Conservation (phyloP, 2,113 vertebrate species). For the Promerops cafer region DNA sequence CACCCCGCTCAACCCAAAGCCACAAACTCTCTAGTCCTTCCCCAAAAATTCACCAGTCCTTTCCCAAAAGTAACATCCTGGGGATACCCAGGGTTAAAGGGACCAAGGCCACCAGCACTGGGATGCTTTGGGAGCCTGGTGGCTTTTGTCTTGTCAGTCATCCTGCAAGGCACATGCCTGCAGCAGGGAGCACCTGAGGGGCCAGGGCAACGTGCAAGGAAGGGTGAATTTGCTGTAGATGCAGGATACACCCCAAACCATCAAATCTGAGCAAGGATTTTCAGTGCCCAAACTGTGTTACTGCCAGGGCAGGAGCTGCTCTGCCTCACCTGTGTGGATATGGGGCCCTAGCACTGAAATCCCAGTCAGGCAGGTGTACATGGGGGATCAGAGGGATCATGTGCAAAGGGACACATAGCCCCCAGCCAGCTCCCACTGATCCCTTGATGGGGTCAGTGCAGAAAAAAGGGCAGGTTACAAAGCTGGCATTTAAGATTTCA, state of each 20-base stretch:
- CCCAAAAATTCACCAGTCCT: background rate
- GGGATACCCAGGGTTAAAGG: background rate
- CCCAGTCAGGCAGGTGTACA: rapidly evolving
- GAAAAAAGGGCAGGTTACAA: background rate
- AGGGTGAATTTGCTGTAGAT: background rate
- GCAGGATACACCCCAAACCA: background rate
- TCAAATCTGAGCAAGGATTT: background rate
- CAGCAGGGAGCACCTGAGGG: background rate
- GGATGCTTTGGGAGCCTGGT: background rate
- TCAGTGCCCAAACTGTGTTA: rapidly evolving
- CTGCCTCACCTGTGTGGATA: background rate
- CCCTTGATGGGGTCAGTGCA: background rate
- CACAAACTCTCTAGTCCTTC: background rate
- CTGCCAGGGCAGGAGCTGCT: background rate
- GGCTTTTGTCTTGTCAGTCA: background rate
- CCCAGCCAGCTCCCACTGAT: background rate
- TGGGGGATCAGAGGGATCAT: rapidly evolving
- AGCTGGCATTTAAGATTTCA: background rate
- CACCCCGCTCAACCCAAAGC: background rate
- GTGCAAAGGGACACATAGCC: rapidly evolving
- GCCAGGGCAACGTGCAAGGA: rapidly evolving
- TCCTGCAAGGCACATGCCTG: background rate
- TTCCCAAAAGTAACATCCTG: background rate
- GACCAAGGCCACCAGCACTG: rapidly evolving
- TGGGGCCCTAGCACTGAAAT: background rate